These are phyloP conservation scores for Dinocampus coccinellae DNA, from an alignment of 2,888 invertebrate genomes.

Conservation along the genomic window DNA sequence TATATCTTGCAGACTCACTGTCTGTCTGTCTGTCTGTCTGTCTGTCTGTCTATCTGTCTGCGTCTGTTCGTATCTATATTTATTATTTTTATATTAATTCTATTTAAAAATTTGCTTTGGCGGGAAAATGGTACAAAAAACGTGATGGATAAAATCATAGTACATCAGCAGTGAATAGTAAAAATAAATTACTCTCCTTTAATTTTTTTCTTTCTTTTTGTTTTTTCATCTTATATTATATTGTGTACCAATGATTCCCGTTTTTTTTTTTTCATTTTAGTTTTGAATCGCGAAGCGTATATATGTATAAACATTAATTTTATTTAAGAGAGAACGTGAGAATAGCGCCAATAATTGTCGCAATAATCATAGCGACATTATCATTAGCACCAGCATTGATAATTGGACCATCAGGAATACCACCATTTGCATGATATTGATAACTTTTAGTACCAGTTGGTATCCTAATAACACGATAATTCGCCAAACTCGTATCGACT, in stretches of 20 bases:
- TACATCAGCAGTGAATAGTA: not conserved
- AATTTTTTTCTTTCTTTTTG: too few relatives aligned
- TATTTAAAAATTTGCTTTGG: not conserved
- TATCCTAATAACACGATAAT: constrained; percentile 75
- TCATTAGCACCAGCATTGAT: constrained; percentile 52
- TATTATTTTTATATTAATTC: not conserved
- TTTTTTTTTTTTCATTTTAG: not conserved
- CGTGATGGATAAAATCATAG: not conserved
- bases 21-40: not conserved
- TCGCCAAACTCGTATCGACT: constrained; percentile 74
- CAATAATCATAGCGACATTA: constrained; percentile 43
- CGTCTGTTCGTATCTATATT: not conserved
- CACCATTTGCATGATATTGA: constrained; percentile 69
- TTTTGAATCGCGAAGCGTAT: not conserved
- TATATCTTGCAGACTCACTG: not conserved
- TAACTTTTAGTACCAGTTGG: constrained; percentile 76
- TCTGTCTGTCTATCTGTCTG: not conserved
- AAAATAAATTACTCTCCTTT: not conserved
- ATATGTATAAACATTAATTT: not conserved
- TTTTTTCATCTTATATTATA: not conserved
- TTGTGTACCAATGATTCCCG: not conserved
- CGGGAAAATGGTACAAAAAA: not conserved
- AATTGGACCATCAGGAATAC: constrained; percentile 53
- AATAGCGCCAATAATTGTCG: constrained; percentile 42
- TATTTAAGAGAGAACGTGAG: constrained; percentile 39